phyloP scores from a whole-genome alignment of 2,113 vertebrate genomes.

The Cinclus cinclus region DNA sequence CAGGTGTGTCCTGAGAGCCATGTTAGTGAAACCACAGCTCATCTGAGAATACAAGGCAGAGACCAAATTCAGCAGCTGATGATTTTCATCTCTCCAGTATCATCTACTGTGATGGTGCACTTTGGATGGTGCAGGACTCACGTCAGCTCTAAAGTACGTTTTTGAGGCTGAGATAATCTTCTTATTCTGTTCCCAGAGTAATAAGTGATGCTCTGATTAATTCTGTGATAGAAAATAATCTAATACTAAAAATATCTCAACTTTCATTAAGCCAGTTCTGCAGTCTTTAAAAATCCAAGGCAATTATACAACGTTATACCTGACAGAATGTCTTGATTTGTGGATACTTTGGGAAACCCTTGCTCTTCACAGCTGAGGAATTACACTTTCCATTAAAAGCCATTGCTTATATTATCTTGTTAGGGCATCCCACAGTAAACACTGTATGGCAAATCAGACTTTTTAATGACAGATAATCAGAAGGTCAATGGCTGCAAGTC shows the following conservation, averaged over 20 bases:
- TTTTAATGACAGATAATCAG: slow-evolving; percentile 25
- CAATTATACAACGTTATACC: slow-evolving; percentile 22
- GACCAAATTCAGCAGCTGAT: neutral
- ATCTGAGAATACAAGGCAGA: neutral
- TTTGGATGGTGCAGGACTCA: neutral
- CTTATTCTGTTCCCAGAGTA: slow-evolving; percentile 40
- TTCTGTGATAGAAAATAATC: slow-evolving; percentile 41
- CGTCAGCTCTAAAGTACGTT: neutral
- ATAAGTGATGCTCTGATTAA: slow-evolving; percentile 55
- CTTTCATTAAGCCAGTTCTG: slow-evolving; percentile 28
- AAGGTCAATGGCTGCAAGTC: slow-evolving; percentile 36
- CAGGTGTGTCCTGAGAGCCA: neutral
- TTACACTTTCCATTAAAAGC: neutral
- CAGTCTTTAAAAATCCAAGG: slow-evolving; percentile 40
- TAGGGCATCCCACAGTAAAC: neutral
- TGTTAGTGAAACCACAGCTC: neutral
- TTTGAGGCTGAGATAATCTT: slow-evolving; percentile 26
- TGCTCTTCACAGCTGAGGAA: slow-evolving; percentile 35
- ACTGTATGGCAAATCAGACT: neutral
- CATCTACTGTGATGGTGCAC: neutral
- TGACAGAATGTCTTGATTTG: slow-evolving; percentile 53
- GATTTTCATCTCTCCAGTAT: neutral
- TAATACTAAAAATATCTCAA: slow-evolving; percentile 63
- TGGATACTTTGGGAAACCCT: slow-evolving; percentile 39
- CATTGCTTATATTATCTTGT: neutral